These are phyloP conservation scores for Phoebastria nigripes DNA, from an alignment of 2,797 vertebrate species.

Conservation along the genomic window DNA sequence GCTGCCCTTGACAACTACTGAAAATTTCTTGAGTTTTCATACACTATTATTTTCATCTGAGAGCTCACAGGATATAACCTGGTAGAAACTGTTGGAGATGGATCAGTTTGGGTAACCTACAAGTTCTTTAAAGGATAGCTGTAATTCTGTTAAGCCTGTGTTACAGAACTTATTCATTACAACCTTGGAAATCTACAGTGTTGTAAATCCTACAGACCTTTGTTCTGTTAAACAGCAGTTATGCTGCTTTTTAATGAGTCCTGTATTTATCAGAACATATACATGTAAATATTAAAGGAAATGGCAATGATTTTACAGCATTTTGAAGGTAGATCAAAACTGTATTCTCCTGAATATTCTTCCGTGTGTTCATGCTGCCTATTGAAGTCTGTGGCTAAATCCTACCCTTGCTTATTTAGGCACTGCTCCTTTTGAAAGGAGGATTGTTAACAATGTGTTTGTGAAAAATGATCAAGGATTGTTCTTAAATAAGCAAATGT, in stretches of 20 bases:
- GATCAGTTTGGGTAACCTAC: not conserved
- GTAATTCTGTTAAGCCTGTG: not conserved
- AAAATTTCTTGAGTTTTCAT: not conserved
- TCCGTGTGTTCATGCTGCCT: not conserved
- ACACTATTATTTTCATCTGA: not conserved
- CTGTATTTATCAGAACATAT: not conserved
- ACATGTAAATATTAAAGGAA: not conserved
- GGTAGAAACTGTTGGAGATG: not conserved
- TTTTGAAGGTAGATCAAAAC: not conserved
- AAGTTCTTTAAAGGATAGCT: not conserved
- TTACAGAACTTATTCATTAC: not conserved
- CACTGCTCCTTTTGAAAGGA: not conserved
- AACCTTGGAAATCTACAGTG: not conserved
- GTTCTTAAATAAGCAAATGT: not conserved
- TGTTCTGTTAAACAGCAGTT: not conserved
- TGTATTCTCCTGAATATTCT: not conserved
- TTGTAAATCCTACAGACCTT: not conserved
- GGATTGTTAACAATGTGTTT: not conserved
- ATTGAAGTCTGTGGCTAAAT: not conserved
- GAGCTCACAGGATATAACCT: not conserved
- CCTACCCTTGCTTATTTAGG: not conserved
- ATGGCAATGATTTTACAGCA: not conserved
- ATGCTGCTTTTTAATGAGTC: not conserved
- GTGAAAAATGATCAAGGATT: not conserved
- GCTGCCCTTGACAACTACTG: not conserved